Base-by-base conservation (phyloP, 2,888 invertebrate species). In the Panzeria rudis region DNA sequence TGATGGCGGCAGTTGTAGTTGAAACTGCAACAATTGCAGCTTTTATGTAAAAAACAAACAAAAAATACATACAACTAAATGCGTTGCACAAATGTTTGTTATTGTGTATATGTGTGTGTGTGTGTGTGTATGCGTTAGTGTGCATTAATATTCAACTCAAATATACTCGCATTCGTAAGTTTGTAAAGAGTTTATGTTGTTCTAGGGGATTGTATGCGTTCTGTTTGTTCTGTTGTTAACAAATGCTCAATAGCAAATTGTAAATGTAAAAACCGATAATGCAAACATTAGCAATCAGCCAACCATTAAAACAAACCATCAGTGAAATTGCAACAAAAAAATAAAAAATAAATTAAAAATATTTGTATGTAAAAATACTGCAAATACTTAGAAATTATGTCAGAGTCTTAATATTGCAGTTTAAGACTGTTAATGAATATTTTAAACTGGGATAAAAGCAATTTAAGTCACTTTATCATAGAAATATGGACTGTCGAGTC, bases 261-360 rank as follows among this genome's bases (percentile, higher is more conserved):
- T 9, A 56, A 47, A 82, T 82, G 64, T 56, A 35, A 76, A 62
- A 76, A 56, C 76, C 64, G 59, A 73, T 80, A 80, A 73, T 73
- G 66, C 76, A 75, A 47, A 68, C 81, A 75, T 69, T 62, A 75
- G 75, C 75, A 69, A 76, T 76, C 76, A 69, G 56, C 54, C 52
- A 56, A 15, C 38, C 52, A 52, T 66, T 50, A 11, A 62, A 82
- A 64, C 20, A 62, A 82, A 64, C 20, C 76, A 76, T 76, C 62
- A 82, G 25, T 56, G 54, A 76, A 81, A 71, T 62, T 56, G 8
- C 3, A 69, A 54, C 17, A 47, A n/a, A 62, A 52, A 62, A 64
- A 52, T 35, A 38, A 6, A 32, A 8, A 29, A n/a, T n/a, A 17
- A 32, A 35, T 35, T 35, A 59, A 59, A 59, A 59, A 29, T 35